Evolutionary conservation across 2,113 vertebrate genomes (phyloP), one percentile per base, ranked within the genome.

Genomic region (Garra rufa): DNA sequence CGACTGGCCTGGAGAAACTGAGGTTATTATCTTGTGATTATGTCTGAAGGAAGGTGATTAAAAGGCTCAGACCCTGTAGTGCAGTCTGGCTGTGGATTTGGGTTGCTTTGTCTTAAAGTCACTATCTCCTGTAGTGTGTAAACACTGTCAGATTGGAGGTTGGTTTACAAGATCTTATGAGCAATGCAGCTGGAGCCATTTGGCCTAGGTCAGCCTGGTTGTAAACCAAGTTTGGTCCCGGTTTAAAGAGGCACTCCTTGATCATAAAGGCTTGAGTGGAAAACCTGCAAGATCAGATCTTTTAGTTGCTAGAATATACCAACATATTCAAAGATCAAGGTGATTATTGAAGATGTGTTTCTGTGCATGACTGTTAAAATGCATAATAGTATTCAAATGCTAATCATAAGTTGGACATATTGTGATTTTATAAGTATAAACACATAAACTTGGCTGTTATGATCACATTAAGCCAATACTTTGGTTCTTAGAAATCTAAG

Each of bases 11-110:
- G 38, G 8, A 80, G 77, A 67, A 80, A 21, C 59, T 4, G n/a
- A 44, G 59, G 77, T 48, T 80, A 80, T 80, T 46, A 44, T 79
- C 38, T 24, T 9, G 50, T 77, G 59, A 78, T 55, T 59, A 43
- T 79, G 38, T 44, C 38, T 44, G 14, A 30, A 11, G 26, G 46
- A 59, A 59, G 76, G 61, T 81, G 43, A 81, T 50, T 65, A 81
- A 55, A 55, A 44, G 59, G 43, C n/a, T n/a, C 48, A 30, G 41
- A 30, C 38, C 17, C 28, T 77, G 50, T 41, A n/a, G 48, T 30
- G 30, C 9, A 43, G 11, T 38, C 76, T 48, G 71, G 71, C 24
- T 0, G 34, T 55, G 34, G 34, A 46, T 80, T 67, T 48, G 41
- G 26, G 15, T 50, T 34, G 38, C 43, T 65, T 80, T 81, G 61